Evolutionary conservation across 2,113 vertebrate species (phyloP).

Genomic region (Paradisaea rubra): DNA sequence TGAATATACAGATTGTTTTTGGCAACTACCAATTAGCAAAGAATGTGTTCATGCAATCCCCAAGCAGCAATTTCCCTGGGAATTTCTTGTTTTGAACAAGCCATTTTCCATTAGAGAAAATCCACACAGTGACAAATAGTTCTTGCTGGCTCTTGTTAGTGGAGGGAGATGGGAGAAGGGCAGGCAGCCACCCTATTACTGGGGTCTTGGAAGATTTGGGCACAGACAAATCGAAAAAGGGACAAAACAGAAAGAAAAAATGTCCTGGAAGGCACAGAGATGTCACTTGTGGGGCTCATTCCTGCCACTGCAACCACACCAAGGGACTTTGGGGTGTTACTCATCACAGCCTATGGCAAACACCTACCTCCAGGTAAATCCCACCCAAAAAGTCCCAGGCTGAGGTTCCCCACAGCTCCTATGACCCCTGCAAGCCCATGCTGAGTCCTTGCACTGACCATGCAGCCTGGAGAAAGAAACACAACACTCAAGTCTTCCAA

Average conservation of each 20-base stretch:
- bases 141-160: not conserved
- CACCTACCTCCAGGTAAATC: not conserved
- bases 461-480: not conserved
- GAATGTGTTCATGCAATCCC: not conserved
- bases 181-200: not conserved
- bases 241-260: not conserved
- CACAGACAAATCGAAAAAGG: not conserved
- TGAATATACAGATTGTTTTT: constrained; percentile 31
- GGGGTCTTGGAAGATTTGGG: not conserved
- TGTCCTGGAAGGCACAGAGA: not conserved
- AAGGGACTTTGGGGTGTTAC: not conserved
- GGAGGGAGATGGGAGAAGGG: not conserved
- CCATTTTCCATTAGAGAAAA: not conserved
- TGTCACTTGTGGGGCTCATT: not conserved
- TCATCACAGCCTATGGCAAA: not conserved
- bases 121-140: not conserved
- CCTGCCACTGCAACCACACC: not conserved
- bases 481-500: not conserved
- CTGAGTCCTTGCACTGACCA: not conserved
- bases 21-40: constrained; percentile 35
- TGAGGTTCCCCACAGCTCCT: not conserved
- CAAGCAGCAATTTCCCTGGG: not conserved
- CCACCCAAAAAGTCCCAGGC: not conserved
- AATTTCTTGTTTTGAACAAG: constrained; percentile 4
- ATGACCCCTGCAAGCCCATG: not conserved